A percentile compares a stretch with the other conserved stretches of the same genome.
phyloP scores from a whole-genome alignment of 2,888 invertebrate genomes.

The Sipha maydis region DNA sequence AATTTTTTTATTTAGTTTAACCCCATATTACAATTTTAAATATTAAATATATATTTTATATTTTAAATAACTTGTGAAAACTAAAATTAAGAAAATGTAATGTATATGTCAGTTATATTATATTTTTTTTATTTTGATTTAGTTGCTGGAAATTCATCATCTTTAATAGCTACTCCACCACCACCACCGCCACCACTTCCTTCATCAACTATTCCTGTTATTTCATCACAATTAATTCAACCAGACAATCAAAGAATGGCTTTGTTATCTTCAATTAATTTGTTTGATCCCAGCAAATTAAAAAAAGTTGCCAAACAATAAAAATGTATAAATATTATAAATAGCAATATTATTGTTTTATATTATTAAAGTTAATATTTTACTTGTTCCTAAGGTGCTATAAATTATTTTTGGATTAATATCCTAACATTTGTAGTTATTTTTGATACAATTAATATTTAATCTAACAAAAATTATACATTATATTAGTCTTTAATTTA shows the following conservation, averaged over 20 bases:
- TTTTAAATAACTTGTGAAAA: neutral
- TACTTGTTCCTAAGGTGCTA: conserved; percentile 54
- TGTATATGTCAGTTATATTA: neutral
- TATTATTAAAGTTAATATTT: neutral
- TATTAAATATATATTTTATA: too few species aligned
- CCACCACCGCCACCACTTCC: conserved; percentile 33
- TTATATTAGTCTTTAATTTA: neutral
- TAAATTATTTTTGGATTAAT: conserved; percentile 8
- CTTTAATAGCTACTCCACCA: neutral
- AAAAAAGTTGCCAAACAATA: conserved; percentile 45
- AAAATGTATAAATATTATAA: neutral
- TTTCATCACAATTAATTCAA: conserved; percentile 24
- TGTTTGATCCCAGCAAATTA: conserved; percentile 43
- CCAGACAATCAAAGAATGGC: conserved; percentile 48
- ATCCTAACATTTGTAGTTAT: neutral
- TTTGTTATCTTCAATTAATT: conserved; percentile 55
- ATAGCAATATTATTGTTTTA: neutral
- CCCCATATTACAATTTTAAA: neutral
- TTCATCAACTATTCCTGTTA: neutral
- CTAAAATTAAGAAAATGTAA: too few species aligned
- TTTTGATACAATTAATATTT: conserved; percentile 35
- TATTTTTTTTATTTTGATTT: conserved; percentile 5
- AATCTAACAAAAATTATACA: neutral
- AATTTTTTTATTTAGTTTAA: neutral
- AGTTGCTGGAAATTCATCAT: conserved; percentile 32